Evolutionary conservation across 2,797 vertebrate genomes (phyloP).

Genomic region (Oreonectes daqikongensis): DNA sequence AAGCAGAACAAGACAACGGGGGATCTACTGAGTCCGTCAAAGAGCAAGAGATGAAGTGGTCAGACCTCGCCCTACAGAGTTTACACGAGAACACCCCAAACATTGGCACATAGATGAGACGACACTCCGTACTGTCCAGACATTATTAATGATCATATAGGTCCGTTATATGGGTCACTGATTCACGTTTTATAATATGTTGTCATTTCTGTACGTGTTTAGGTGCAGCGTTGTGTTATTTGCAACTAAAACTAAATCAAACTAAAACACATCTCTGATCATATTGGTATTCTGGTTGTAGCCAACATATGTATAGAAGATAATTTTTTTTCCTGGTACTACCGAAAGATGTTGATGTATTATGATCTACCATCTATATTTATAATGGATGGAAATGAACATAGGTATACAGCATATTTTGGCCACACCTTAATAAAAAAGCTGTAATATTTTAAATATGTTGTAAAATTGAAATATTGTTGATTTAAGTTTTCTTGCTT

Average conservation of each 20-base stretch:
- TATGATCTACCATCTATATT: neutral
- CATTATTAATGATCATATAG: neutral
- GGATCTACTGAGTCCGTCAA: conserved; percentile 96
- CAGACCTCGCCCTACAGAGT: conserved; percentile 92
- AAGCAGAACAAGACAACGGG: conserved; percentile 96
- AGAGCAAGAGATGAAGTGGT: conserved; percentile 99
- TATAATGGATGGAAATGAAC: neutral
- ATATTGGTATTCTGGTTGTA: conserved; percentile 27
- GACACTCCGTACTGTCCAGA: neutral
- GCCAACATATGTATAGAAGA: conserved; percentile 32
- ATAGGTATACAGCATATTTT: neutral
- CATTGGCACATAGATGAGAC: conserved; percentile 76
- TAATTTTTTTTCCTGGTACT: conserved; percentile 32
- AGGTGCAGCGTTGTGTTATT: neutral
- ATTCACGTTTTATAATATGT: neutral
- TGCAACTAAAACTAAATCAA: too few species aligned
- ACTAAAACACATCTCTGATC: too few species aligned
- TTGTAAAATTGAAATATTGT: neutral
- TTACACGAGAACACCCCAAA: conserved; percentile 93
- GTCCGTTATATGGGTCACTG: neutral
- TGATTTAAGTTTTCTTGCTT: neutral
- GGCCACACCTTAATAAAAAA: neutral
- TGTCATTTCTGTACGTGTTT: neutral
- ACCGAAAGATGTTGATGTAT: conserved; percentile 55
- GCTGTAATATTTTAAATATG: conserved; percentile 1